Evolutionary conservation across 1,140 invertebrate species (phyloP), one percentile per base, ranked within the genome.

Genomic region (Pseudomyrmex concolor): DNA sequence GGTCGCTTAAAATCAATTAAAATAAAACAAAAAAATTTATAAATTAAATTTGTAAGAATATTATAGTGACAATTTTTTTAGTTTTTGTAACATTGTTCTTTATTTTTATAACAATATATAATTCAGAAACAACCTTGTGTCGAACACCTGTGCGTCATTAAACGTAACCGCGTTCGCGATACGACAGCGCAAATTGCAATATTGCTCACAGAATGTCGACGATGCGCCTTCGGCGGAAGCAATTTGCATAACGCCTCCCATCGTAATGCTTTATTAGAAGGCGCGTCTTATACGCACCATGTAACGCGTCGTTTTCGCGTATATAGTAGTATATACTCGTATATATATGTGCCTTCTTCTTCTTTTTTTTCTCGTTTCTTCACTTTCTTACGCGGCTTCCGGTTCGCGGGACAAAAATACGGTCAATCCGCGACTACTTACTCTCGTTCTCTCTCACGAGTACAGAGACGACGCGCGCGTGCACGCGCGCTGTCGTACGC

Each of bases 311-410:
- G 13, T 51, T 51, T 2, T 5, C 34, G 34, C 34, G 12, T 51
- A 13, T 12, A 2, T 51, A 13, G 13, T 51, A 13, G 1, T 22
- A 22, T 22, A 22, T 22, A 22, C 1, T 0, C 13, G 13, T 25
- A 25, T 25, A 1, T 25, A 25, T 51, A 51, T 51, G 50, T 13
- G 50, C 50, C 13, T 55, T 17, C 76, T 59, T 54, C 66, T 83
- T 78, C 86, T 72, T 59, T 77, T 84, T 86, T 86, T 68, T 66
- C 59, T n/a, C 89, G 87, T 78, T 86, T 86, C 76, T 89, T 89
- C 87, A 89, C 90, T 92, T 92, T 92, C 91, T 86, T 90, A 91
- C 76, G 84, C 74, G 77, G 70, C 84, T 92, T 91, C 91, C 89
- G 89, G 91, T 90, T 91, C 77, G 76, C 84, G 74, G 64, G 80